These are phyloP conservation scores for Helostoma temminkii DNA, from an alignment of 2,797 vertebrate species.

Conservation along the genomic window DNA sequence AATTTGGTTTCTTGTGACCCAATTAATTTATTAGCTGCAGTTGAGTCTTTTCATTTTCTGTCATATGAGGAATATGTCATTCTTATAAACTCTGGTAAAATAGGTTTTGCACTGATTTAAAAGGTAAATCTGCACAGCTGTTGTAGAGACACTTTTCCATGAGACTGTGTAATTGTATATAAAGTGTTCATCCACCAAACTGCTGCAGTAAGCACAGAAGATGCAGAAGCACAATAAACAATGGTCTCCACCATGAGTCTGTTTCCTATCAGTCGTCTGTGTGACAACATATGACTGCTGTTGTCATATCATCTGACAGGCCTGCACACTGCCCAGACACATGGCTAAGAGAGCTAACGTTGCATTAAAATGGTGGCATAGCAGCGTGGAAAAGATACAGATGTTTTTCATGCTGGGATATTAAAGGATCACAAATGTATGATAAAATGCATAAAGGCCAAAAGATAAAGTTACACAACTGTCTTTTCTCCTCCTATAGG, in stretches of 20 bases:
- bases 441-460: slow-evolving; percentile 9
- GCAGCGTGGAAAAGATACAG: slow-evolving; percentile 24
- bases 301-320: slow-evolving; percentile 80
- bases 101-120: too few species aligned
- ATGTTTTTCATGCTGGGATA: slow-evolving; percentile 19
- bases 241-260: slow-evolving; percentile 66
- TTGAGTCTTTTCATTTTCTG: too few species aligned
- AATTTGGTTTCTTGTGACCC: too few species aligned
- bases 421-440: slow-evolving; percentile 4
- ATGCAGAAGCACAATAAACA: slow-evolving; percentile 71
- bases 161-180: slow-evolving; percentile 60
- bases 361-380: slow-evolving; percentile 25
- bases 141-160: too few species aligned
- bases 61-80: too few species aligned
- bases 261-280: slow-evolving; percentile 68
- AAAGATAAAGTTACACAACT: slow-evolving; percentile 1
- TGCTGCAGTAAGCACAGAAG: slow-evolving; percentile 70
- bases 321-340: slow-evolving; percentile 58
- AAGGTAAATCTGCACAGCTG: too few species aligned
- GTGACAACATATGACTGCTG: slow-evolving; percentile 77
- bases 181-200: slow-evolving; percentile 55
- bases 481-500: not conserved
- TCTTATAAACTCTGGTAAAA: too few species aligned
- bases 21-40: too few species aligned
- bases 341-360: slow-evolving; percentile 40